Conservation (phyloP, 37 sponge, comb jelly and placozoan genomes). For the Beroe forskalii region DNA sequence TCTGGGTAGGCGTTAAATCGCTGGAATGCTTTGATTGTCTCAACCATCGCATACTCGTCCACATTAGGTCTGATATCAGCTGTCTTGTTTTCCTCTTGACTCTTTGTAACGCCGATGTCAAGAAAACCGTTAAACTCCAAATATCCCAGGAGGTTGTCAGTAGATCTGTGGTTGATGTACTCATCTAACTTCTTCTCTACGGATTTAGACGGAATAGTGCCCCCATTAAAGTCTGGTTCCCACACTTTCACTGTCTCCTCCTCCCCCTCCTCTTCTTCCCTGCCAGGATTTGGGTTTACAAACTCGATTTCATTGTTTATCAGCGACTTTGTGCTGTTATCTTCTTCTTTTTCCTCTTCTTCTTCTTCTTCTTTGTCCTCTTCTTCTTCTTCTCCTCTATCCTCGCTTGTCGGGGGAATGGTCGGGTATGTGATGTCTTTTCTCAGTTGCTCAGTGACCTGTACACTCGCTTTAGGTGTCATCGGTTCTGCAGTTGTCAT, state of each 20-base stretch:
- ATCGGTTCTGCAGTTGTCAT: too few species aligned
- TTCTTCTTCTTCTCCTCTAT: too few species aligned
- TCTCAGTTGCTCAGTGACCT: too few species aligned
- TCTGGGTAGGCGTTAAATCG: conserved; percentile 7
- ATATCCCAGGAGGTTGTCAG: neutral
- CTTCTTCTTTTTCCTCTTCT: too few species aligned
- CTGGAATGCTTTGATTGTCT: conserved; percentile 10
- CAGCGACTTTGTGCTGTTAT: too few species aligned
- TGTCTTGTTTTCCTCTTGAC: neutral
- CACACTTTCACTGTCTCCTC: neutral
- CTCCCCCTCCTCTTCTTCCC: neutral
- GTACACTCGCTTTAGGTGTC: too few species aligned
- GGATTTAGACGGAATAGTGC: neutral
- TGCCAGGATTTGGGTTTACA: too few species aligned
- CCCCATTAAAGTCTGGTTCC: neutral
- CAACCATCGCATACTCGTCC: conserved; percentile 27
- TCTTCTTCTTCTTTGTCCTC: too few species aligned
- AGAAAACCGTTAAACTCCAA: conserved; percentile 7
- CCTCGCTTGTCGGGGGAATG: too few species aligned
- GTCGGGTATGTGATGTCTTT: too few species aligned
- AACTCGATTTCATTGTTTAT: too few species aligned
- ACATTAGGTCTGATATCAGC: neutral
- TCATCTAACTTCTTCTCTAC: neutral
- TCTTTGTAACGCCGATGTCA: neutral
- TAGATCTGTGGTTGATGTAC: neutral